A percentile compares a stretch with the other conserved stretches of the same genome.
These are phyloP conservation scores for Oreochromis grahami DNA, from an alignment of 2,797 vertebrate genomes.

Conservation along the genomic window DNA sequence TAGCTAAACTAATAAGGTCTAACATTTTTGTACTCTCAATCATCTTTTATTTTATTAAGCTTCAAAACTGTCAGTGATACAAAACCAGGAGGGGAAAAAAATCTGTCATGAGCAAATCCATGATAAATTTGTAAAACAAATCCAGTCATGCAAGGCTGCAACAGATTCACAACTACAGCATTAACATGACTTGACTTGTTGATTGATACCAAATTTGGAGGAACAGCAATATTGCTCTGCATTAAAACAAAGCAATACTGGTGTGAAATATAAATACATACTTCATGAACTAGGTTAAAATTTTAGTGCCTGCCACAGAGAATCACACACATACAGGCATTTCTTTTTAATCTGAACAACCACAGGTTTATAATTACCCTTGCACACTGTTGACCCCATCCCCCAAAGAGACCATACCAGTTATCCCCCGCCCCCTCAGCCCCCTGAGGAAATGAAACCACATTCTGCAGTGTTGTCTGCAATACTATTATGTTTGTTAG, in stretches of 20 bases:
- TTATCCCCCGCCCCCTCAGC: neutral
- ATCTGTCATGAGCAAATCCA: neutral
- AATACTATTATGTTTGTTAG: neutral
- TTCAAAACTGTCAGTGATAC: neutral
- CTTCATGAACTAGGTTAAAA: neutral
- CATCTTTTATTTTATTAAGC: neutral
- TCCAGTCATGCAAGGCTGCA: neutral
- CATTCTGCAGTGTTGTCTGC: neutral
- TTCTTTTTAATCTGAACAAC: neutral
- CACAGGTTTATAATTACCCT: neutral
- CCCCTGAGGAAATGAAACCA: neutral
- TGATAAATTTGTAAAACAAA: constrained; percentile 25
- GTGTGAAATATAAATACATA: neutral
- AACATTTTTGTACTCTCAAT: constrained; percentile 6
- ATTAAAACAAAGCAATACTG: neutral
- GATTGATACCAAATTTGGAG: neutral
- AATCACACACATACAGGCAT: neutral
- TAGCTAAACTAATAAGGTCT: constrained; percentile 12
- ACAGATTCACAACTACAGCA: neutral
- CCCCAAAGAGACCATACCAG: neutral
- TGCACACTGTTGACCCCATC: neutral
- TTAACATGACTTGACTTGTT: neutral
- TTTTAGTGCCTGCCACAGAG: neutral
- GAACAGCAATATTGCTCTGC: neutral
- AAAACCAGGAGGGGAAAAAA: neutral